phyloP scores from a whole-genome alignment of 2,113 vertebrate genomes.

The Penelope pileata region DNA sequence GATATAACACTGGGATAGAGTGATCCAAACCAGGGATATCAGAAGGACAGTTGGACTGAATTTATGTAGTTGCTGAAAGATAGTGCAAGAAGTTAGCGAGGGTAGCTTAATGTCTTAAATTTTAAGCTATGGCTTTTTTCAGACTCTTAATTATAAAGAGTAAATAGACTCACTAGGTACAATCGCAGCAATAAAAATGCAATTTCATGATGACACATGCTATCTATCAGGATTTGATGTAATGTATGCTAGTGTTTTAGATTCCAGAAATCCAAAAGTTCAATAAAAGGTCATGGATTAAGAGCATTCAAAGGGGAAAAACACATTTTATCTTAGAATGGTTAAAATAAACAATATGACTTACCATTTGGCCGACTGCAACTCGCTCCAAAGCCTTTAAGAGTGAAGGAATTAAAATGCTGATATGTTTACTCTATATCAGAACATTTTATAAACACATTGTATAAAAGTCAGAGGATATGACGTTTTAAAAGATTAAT shows the following conservation, averaged over 20 bases:
- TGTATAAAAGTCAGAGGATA: conserved; percentile 61
- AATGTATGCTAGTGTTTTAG: conserved; percentile 29
- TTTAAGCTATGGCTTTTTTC: background rate
- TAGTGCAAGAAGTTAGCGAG: background rate
- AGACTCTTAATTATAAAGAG: conserved; percentile 16
- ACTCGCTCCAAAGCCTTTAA: conserved; percentile 85
- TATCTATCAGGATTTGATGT: conserved; percentile 26
- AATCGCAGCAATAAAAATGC: conserved; percentile 38
- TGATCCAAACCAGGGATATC: conserved; percentile 25
- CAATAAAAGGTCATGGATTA: conserved; percentile 71
- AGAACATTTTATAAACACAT: conserved; percentile 71
- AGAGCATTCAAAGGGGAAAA: conserved; percentile 56
- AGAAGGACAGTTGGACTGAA: background rate
- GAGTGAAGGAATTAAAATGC: conserved; percentile 61
- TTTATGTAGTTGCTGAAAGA: conserved; percentile 15
- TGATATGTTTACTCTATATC: conserved; percentile 74
- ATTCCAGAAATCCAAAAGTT: conserved; percentile 57
- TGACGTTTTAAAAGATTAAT: conserved; percentile 71
- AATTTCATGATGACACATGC: conserved; percentile 39
- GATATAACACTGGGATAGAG: conserved; percentile 15
- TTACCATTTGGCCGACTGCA: conserved; percentile 83
- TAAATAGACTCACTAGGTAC: conserved; percentile 26
- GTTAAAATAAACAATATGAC: conserved; percentile 76
- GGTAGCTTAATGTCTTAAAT: background rate
- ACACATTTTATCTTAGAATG: conserved; percentile 39